phyloP scores from a whole-genome alignment of 2,113 vertebrate species.

The Rafetus swinhoei region DNA sequence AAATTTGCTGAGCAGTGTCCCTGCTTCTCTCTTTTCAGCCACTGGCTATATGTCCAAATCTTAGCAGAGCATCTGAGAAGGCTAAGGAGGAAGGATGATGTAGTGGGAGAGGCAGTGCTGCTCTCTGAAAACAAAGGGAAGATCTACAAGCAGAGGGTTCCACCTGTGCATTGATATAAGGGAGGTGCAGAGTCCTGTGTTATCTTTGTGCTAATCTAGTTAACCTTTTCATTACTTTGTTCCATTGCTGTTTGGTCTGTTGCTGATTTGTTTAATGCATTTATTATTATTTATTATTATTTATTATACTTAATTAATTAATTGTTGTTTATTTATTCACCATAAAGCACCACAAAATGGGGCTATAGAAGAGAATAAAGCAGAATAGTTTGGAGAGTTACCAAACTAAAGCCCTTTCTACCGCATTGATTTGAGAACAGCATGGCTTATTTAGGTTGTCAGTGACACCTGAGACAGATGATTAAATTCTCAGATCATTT shows the following conservation, averaged over 20 bases:
- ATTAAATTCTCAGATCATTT: not conserved
- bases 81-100: not conserved
- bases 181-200: not conserved
- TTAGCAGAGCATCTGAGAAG: not conserved
- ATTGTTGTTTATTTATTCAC: too few species aligned
- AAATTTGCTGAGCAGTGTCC: not conserved
- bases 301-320: not conserved
- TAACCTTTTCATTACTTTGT: not conserved
- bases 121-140: not conserved
- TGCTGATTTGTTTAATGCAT: not conserved
- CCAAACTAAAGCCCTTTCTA: not conserved
- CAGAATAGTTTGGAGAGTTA: not conserved
- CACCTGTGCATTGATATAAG: fast-evolving
- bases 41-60: not conserved
- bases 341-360: not conserved
- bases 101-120: not conserved
- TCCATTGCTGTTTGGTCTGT: not conserved
- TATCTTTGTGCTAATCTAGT: fast-evolving
- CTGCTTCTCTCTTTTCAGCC: not conserved
- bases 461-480: not conserved
- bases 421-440: not conserved
- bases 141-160: not conserved
- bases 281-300: too few species aligned
- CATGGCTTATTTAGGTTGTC: not conserved
- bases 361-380: not conserved